Base-by-base conservation (phyloP, 1,140 invertebrate genomes). In the Drosophila mauritiana region DNA sequence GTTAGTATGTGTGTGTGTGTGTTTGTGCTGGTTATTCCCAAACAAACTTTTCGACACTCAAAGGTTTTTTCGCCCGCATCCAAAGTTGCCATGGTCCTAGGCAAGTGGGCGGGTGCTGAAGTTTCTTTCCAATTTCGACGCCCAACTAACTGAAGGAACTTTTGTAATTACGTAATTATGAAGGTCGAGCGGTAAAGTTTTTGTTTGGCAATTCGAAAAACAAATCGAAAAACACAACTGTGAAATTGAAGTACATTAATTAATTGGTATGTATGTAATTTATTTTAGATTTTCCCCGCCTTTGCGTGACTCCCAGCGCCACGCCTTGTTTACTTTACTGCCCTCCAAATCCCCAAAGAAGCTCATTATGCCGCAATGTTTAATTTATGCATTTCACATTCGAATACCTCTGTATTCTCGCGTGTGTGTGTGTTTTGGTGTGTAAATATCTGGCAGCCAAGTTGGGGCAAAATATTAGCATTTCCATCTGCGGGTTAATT, bases 141-240 rank as follows among this genome's bases (percentile, higher is more conserved):
- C 43, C 46, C 48, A 68, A 68, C 64, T 65, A 72, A 72, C 69
- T 64, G 62, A 53, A 36, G 45, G 62, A 86, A 86, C 83, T 88
- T 88, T 88, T 80, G 63, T 84, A 88, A 88, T 88, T 88, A 89
- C 63, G 80, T 88, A 88, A 88, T 89, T 88, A 88, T 88, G 84
- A 84, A 84, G 84, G 84, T 89, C 77, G 77, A 56, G 63, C 73
- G 64, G 31, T 43, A 59, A 79, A 86, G 80, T 77, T 88, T 82
- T 57, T 15, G 53, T 11, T 13, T 57, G 62, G 39, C 34, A 56
- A 64, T 53, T 52, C 40, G 45, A 31, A 63, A 72, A 68, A 78
- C 64, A 86, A 76, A 79, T 62, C 51, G 54, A 64, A 46, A 51
- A 53, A 54, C 52, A 73, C 52, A 75, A 75, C 62, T 62, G 62